Percentiles rank a stretch among this genome's conserved stretches.
Evolutionary conservation across 2,113 vertebrate species (phyloP).

Genomic region (Pseudorectes ferrugineus): DNA sequence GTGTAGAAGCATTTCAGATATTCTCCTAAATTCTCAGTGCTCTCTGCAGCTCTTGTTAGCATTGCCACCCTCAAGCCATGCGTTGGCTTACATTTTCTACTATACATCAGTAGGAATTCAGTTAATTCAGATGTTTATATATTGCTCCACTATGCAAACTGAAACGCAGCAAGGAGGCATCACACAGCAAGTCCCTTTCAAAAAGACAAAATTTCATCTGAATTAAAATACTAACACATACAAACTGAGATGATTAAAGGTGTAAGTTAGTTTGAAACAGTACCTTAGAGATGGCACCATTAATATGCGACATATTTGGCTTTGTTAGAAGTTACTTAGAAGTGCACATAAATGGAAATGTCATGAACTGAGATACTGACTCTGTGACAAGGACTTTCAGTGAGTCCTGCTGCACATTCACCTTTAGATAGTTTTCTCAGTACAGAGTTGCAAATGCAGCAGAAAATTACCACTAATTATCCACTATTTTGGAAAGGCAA

Average conservation of each 20-base stretch:
- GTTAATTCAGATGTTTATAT: neutral
- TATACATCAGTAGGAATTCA: neutral
- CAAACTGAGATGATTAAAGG: neutral
- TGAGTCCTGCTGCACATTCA: neutral
- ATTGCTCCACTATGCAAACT: neutral
- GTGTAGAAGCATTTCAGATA: neutral
- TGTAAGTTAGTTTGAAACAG: neutral
- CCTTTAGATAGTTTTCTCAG: neutral
- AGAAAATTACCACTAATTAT: neutral
- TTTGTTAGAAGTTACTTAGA: neutral
- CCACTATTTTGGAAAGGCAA: neutral
- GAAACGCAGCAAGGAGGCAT: neutral
- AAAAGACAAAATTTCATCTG: neutral
- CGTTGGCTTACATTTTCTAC: neutral
- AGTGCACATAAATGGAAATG: neutral
- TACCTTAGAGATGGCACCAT: neutral
- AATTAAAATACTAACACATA: neutral
- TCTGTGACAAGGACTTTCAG: neutral
- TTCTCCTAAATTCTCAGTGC: neutral
- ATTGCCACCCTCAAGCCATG: neutral
- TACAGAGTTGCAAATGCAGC: neutral
- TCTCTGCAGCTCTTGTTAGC: neutral
- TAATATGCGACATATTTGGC: neutral
- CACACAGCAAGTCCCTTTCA: neutral
- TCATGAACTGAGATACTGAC: neutral